phyloP scores from a whole-genome alignment of 2,888 invertebrate species.

The Calliopum simillimum region DNA sequence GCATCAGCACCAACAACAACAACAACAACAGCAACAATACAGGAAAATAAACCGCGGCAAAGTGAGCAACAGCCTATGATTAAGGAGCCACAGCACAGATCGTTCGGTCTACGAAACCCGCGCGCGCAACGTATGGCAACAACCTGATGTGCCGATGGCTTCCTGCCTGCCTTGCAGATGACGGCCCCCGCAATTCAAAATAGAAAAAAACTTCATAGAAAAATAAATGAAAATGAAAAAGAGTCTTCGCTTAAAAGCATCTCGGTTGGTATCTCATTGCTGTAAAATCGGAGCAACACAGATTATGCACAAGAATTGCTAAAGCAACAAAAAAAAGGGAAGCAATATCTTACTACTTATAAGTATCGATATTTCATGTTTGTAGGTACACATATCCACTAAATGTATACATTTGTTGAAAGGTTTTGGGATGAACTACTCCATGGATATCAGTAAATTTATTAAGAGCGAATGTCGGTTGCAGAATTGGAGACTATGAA shows the following conservation, averaged over 20 bases:
- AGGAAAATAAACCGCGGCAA: background rate
- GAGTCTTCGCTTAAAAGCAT: background rate
- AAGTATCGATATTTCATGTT: too few species aligned
- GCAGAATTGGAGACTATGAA: too few species aligned
- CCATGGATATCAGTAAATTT: too few species aligned
- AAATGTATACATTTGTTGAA: too few species aligned
- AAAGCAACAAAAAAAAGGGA: background rate
- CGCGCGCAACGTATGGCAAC: constrained; percentile 6
- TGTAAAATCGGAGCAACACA: constrained; percentile 2
- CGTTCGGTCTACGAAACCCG: background rate
- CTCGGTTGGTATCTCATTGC: background rate
- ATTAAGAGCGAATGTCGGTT: too few species aligned
- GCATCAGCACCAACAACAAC: constrained; percentile 38
- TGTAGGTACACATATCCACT: too few species aligned
- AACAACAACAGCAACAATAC: constrained; percentile 12
- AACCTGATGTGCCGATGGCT: constrained; percentile 18
- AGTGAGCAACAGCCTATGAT: background rate
- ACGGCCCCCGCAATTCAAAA: constrained; percentile 20
- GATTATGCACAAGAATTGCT: constrained; percentile 8
- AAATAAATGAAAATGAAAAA: constrained; percentile 5
- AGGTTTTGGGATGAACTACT: too few species aligned
- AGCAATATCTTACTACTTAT: too few species aligned
- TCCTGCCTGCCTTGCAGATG: constrained; percentile 22
- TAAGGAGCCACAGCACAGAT: background rate
- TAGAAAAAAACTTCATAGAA: background rate